Percentiles rank a stretch among this genome's conserved stretches.
Conservation (phyloP, 2,797 vertebrate species). For the Furcifer pardalis region DNA sequence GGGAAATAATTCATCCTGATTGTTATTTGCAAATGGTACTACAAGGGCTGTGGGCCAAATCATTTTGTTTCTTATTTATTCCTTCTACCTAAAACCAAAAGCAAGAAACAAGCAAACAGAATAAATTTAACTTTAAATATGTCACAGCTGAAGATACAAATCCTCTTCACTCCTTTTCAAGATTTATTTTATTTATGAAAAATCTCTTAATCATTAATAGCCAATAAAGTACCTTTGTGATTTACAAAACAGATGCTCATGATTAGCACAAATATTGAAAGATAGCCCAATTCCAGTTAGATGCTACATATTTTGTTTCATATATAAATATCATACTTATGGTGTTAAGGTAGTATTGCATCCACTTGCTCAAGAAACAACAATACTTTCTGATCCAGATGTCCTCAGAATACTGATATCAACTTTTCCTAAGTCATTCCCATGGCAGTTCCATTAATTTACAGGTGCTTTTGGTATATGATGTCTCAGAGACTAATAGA, state of each 20-base stretch:
- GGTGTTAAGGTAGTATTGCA: background rate
- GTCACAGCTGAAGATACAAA: constrained; percentile 39
- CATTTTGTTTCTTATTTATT: constrained; percentile 50
- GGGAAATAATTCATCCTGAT: constrained; percentile 7
- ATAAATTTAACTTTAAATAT: constrained; percentile 30
- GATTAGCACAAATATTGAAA: background rate
- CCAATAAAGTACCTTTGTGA: constrained; percentile 29
- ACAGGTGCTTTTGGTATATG: background rate
- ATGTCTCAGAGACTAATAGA: background rate
- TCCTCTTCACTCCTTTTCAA: constrained; percentile 5
- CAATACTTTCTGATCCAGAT: background rate
- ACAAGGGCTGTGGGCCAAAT: background rate
- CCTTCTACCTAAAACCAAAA: constrained; percentile 38
- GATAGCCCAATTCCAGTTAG: background rate
- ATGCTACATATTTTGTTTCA: background rate
- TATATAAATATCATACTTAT: background rate
- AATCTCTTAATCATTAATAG: constrained; percentile 35
- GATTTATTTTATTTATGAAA: constrained; percentile 37
- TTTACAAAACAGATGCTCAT: background rate
- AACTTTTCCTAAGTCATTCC: background rate
- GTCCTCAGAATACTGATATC: background rate
- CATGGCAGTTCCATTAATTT: background rate
- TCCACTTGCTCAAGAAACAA: background rate
- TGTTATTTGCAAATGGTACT: constrained; percentile 5
- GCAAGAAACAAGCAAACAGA: constrained; percentile 5